Evolutionary conservation across 1,140 invertebrate genomes (phyloP).

Genomic region (Bombus waltoni): DNA sequence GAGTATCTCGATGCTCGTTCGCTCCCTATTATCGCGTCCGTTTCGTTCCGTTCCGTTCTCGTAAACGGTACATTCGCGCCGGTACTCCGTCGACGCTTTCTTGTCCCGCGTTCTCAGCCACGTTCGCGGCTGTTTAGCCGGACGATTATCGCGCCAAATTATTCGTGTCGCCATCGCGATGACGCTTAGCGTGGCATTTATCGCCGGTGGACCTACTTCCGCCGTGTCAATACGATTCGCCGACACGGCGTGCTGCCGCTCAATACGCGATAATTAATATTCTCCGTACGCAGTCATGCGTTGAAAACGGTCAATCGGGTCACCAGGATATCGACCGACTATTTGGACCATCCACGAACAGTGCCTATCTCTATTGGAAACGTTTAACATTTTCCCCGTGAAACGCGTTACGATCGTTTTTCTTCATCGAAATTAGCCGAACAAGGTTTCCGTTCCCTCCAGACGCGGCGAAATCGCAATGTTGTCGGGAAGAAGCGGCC

Average conservation of each 20-base stretch:
- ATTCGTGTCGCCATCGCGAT: neutral
- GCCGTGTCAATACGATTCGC: neutral
- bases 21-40: neutral
- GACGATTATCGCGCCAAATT: conserved; percentile 7
- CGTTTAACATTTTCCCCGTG: neutral
- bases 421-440: neutral
- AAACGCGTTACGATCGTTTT: neutral
- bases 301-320: conserved; percentile 42
- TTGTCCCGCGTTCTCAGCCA: too few species aligned
- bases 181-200: neutral
- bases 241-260: too few species aligned
- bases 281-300: conserved; percentile 6
- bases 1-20: neutral
- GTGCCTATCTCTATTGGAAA: too few species aligned
- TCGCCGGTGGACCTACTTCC: conserved; percentile 5
- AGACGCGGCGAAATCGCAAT: conserved; percentile 8
- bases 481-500: conserved; percentile 5
- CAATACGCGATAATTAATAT: conserved; percentile 40
- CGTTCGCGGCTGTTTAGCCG: neutral
- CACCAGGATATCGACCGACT: conserved; percentile 16
- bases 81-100: neutral
- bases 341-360: neutral
- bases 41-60: neutral
- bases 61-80: neutral
- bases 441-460: accelerated